Percentiles rank a stretch among this genome's conserved stretches.
These are phyloP conservation scores for Agriopis marginaria DNA, from an alignment of 2,888 invertebrate genomes.

Conservation along the genomic window DNA sequence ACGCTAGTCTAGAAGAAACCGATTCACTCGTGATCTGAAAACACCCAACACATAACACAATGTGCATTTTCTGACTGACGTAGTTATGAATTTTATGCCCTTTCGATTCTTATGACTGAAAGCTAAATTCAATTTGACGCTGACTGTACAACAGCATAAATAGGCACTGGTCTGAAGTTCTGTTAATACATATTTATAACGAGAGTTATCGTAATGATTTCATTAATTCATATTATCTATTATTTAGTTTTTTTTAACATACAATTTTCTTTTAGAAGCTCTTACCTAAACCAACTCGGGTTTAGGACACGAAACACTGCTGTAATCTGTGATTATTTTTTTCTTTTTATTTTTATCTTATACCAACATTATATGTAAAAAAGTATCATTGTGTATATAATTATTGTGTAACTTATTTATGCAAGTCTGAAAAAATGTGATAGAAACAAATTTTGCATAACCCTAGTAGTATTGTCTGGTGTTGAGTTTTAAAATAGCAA, in stretches of 20 bases:
- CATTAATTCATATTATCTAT: background rate
- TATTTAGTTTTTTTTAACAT: constrained; percentile 14
- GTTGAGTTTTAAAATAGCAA: constrained; percentile 30
- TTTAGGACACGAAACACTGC: constrained; percentile 23
- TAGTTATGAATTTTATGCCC: too few relatives aligned
- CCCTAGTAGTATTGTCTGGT: constrained; percentile 51
- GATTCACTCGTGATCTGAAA: too few relatives aligned
- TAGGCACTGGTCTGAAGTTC: background rate
- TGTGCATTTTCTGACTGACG: too few relatives aligned
- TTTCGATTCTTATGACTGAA: too few relatives aligned
- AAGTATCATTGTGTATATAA: constrained; percentile 40
- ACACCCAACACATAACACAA: too few relatives aligned
- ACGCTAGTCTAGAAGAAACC: too few relatives aligned
- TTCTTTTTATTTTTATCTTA: constrained; percentile 33
- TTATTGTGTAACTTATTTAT: constrained; percentile 45
- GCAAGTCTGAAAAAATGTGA: constrained; percentile 59
- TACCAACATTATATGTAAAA: constrained; percentile 37
- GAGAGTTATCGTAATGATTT: background rate
- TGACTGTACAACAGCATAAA: too few relatives aligned
- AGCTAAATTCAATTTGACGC: too few relatives aligned
- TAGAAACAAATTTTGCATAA: constrained; percentile 69
- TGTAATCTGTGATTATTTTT: constrained; percentile 44
- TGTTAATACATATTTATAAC: background rate
- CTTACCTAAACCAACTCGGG: constrained; percentile 14
- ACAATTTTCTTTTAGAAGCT: constrained; percentile 21